Evolutionary conservation across 2,113 vertebrate genomes (phyloP).

Genomic region (Ammodytes marinus): DNA sequence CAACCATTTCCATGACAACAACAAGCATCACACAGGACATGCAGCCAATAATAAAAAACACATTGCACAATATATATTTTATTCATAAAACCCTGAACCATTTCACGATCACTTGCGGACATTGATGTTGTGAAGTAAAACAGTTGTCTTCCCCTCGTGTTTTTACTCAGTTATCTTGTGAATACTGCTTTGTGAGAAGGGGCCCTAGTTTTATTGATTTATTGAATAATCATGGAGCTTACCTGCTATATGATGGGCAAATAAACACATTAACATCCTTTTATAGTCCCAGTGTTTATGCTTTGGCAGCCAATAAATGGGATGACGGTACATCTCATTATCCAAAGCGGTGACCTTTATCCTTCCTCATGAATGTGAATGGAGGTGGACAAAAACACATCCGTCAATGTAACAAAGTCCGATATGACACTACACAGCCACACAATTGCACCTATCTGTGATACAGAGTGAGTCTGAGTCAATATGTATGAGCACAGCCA

Average conservation of each 20-base stretch:
- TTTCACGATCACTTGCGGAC: too few species aligned
- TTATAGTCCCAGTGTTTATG: conserved; percentile 14
- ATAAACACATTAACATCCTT: conserved; percentile 56
- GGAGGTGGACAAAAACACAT: conserved; percentile 41
- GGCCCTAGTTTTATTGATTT: conserved; percentile 6
- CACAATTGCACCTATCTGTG: not conserved
- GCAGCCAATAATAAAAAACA: not conserved
- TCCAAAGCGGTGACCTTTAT: conserved; percentile 38
- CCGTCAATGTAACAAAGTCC: conserved; percentile 16
- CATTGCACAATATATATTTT: not conserved
- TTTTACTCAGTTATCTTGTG: not conserved
- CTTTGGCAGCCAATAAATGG: conserved; percentile 37
- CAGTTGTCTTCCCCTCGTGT: not conserved
- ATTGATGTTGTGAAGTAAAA: not conserved
- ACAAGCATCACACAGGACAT: not conserved
- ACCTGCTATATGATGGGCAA: conserved; percentile 31
- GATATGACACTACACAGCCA: not conserved
- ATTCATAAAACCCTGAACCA: not conserved
- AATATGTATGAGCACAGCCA: not conserved
- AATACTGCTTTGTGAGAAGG: not conserved
- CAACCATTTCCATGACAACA: not conserved
- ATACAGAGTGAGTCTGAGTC: not conserved
- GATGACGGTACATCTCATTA: conserved; percentile 46
- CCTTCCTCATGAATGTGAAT: conserved; percentile 8
- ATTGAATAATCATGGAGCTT: conserved; percentile 4